Evolutionary conservation across 2,888 invertebrate genomes (phyloP), one percentile per base, ranked within the genome.

Genomic region (Acleris laterana): DNA sequence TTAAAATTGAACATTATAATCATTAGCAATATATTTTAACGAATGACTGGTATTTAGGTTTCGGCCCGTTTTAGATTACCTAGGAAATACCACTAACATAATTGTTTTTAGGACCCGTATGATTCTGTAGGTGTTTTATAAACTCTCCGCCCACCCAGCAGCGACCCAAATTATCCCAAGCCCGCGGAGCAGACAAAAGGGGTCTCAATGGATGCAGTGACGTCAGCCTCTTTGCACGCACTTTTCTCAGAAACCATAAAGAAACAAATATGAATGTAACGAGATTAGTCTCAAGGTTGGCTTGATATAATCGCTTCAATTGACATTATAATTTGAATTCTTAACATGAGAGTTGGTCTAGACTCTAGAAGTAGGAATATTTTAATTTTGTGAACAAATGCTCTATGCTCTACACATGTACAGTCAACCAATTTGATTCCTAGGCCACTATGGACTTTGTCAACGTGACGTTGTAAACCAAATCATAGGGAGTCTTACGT

Each of bases 211-310:
- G 60, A 52, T 63, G 51, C 20, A 38, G 46, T 66, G 61, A 66
- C 57, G 66, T 62, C 66, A 66, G 19, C 52, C 46, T 66, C 57
- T 66, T 51, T 38, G 60, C 20, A 46, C 55, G 61, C 55, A 46
- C 51, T 61, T 65, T 65, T 66, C 66, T 66, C 46, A 48, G 66
- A 66, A 66, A 48, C 52, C 19, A 61, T 57, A 22, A 50, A 46
- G 51, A 55, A 53, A 58, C 51, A 32, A 32, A 32, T 32, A 62
- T 61, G 55, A 61, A 32, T 56, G 25, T 49, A 57, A 57, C 49
- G 51, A 61, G 55, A 63, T 57, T 63, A 56, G 25, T 62, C 57
- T 48, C 62, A 52, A 57, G 61, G 66, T 28, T 50, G 56, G 55
- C 6, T 61, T 55, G 25, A 38, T 50, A 22, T 20, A 42, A 56